These are phyloP conservation scores for Yponomeuta sedellus DNA, from an alignment of 2,888 invertebrate genomes.

Conservation along the genomic window DNA sequence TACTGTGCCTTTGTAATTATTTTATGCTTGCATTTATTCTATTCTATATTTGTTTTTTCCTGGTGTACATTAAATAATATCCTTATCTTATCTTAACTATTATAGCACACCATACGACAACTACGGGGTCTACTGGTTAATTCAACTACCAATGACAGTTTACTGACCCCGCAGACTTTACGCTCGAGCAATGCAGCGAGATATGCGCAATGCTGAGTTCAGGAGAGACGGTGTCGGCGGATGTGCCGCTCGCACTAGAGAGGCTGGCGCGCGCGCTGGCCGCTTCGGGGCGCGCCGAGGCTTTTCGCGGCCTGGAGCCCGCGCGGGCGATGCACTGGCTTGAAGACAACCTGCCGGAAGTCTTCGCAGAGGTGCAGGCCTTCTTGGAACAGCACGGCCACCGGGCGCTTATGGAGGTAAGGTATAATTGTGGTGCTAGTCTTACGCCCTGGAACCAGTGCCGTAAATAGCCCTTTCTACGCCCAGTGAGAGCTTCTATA, in stretches of 20 bases:
- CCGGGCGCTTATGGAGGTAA: slow-evolving; percentile 79
- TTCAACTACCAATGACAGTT: too few relatives aligned
- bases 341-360: slow-evolving; percentile 59
- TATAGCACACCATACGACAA: too few relatives aligned
- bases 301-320: slow-evolving; percentile 66
- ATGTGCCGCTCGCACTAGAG: slow-evolving; percentile 78
- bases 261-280: slow-evolving; percentile 61
- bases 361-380: slow-evolving; percentile 61
- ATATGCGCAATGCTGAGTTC: slow-evolving; percentile 80
- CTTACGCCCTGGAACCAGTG: too few relatives aligned
- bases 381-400: slow-evolving; percentile 85
- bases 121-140: too few relatives aligned
- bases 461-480: too few relatives aligned
- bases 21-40: too few relatives aligned
- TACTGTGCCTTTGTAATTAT: too few relatives aligned
- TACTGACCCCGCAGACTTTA: slow-evolving; percentile 68
- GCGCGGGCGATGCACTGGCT: slow-evolving; percentile 78
- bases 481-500: too few relatives aligned
- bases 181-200: slow-evolving; percentile 80
- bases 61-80: too few relatives aligned
- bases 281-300: slow-evolving; percentile 52
- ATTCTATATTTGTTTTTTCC: too few relatives aligned
- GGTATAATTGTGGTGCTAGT: too few relatives aligned
- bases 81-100: too few relatives aligned
- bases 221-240: slow-evolving; percentile 84